Percentiles rank a stretch among this genome's conserved stretches.
phyloP scores from a whole-genome alignment of 2,113 vertebrate species.

The Orientallactaga bullata region DNA sequence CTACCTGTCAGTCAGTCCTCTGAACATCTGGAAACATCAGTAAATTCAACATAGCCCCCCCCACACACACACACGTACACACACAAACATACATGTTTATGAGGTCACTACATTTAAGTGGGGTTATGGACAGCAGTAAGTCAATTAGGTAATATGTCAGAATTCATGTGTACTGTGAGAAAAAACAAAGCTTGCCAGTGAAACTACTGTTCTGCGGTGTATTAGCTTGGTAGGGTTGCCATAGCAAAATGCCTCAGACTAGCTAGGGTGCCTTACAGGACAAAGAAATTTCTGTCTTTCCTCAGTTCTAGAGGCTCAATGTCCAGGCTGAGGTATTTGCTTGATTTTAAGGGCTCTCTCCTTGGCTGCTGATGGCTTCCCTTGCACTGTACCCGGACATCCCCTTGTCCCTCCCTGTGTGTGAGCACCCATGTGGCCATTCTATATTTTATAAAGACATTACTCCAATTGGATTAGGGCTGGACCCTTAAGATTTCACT shows the following conservation, averaged over 20 bases:
- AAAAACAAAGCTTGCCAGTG: not conserved
- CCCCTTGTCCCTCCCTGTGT: not conserved
- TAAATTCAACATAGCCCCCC: not conserved
- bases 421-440: not conserved
- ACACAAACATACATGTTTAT: not conserved
- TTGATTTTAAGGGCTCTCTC: not conserved
- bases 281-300: not conserved
- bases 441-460: not conserved
- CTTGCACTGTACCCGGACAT: not conserved
- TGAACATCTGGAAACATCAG: not conserved
- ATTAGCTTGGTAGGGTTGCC: not conserved
- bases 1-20: not conserved
- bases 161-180: too few relatives aligned
- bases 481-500: not conserved
- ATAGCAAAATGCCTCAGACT: not conserved
- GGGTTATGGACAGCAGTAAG: not conserved
- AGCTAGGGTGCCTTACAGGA: not conserved
- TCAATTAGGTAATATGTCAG: not conserved
- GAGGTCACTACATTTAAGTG: not conserved
- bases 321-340: not conserved
- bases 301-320: not conserved
- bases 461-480: not conserved
- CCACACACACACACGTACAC: too few relatives aligned
- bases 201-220: not conserved
- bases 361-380: not conserved